Conservation (phyloP, 1,140 invertebrate species). For the Zelostemma sp. region DNA sequence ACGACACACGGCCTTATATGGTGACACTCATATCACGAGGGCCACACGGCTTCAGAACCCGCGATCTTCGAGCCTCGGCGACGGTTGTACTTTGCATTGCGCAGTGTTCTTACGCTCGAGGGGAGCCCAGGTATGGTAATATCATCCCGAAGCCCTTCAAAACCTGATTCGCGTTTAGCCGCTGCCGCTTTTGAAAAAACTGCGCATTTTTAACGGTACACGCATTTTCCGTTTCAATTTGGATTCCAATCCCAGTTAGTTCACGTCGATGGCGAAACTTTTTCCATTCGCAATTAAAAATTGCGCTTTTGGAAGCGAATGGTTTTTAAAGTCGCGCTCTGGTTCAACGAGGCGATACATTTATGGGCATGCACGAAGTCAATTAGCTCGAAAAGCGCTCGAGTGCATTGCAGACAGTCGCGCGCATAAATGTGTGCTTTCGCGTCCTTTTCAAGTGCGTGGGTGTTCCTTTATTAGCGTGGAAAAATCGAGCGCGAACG, state of each 20-base stretch:
- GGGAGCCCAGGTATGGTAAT: conserved; percentile 11
- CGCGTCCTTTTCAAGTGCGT: background rate
- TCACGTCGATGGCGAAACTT: too few relatives aligned
- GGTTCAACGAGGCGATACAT: background rate
- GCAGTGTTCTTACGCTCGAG: conserved; percentile 21
- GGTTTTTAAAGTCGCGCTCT: too few relatives aligned
- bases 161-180: conserved; percentile 1
- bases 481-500: too few relatives aligned
- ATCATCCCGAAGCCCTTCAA: conserved; percentile 9
- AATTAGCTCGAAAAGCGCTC: conserved; percentile 1
- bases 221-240: background rate
- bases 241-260: too few relatives aligned
- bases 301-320: too few relatives aligned
- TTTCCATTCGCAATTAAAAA: too few relatives aligned
- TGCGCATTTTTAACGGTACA: background rate
- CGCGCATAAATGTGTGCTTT: background rate
- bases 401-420: background rate
- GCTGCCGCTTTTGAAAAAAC: background rate
- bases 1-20: conserved; percentile 18
- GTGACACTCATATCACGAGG: conserved; percentile 16
- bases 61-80: conserved; percentile 1
- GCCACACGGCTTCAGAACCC: conserved; percentile 3
- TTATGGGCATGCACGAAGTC: conserved; percentile 1
- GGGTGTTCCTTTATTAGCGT: background rate
- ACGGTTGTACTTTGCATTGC: conserved; percentile 11